These are phyloP conservation scores for Anoplius nigerrimus DNA, from an alignment of 2,888 invertebrate species.

Conservation along the genomic window DNA sequence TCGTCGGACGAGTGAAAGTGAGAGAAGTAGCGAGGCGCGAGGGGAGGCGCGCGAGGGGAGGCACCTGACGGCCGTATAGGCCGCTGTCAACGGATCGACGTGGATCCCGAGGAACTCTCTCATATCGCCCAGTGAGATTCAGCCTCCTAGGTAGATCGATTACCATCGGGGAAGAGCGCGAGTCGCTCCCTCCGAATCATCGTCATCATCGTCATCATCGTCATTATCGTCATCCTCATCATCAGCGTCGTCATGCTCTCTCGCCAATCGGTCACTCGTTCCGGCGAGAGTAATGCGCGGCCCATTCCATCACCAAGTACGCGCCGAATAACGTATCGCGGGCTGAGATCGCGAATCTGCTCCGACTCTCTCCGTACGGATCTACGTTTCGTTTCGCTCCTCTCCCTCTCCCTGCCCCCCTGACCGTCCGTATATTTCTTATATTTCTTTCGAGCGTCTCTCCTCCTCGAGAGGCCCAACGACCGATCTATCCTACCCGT, in stretches of 20 bases:
- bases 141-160: not conserved
- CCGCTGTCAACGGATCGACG: no score
- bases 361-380: not conserved
- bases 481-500: no score
- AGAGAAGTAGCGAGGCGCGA: slow-evolving; percentile 51
- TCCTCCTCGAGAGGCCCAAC: no score
- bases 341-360: not conserved
- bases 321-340: not conserved
- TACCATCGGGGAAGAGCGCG: not conserved
- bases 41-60: no score
- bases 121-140: not conserved
- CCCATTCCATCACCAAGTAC: no score
- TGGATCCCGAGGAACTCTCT: no score
- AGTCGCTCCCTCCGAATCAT: not conserved
- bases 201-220: no score
- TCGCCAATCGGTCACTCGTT: slow-evolving; percentile 9
- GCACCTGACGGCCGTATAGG: no score
- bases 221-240: no score
- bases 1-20: slow-evolving; percentile 61
- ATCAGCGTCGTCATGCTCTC: no score
- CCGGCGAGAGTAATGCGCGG: slow-evolving; percentile 13
- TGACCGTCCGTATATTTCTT: not conserved
- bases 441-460: no score
- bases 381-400: slow-evolving; percentile 2
- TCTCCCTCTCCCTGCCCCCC: slow-evolving; percentile 11